A percentile compares a stretch with the other conserved stretches of the same genome.
phyloP scores from a whole-genome alignment of 2,113 vertebrate species.

The Sitta europaea region DNA sequence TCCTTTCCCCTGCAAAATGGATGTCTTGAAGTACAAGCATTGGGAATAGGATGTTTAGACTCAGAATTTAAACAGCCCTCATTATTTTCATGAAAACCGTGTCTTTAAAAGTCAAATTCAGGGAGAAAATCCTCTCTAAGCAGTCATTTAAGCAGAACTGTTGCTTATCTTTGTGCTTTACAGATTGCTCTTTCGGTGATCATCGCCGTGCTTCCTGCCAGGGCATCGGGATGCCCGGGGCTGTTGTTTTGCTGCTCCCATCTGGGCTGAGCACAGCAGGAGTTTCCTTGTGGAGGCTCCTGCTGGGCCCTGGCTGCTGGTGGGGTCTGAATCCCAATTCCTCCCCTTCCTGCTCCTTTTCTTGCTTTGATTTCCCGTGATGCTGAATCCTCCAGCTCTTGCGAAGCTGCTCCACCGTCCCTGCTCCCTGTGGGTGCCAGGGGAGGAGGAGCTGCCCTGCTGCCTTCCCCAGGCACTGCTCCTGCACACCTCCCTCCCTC shows the following conservation, averaged over 20 bases:
- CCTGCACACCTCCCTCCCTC: accelerated
- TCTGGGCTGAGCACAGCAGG: accelerated
- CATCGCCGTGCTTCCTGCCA: accelerated
- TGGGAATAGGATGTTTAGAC: background rate
- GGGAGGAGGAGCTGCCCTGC: background rate
- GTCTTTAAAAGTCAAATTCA: background rate
- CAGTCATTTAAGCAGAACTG: background rate
- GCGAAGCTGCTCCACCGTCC: background rate
- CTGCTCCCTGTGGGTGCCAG: accelerated
- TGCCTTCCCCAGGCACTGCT: background rate
- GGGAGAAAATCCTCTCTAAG: background rate
- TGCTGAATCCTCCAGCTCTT: background rate
- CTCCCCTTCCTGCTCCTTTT: background rate
- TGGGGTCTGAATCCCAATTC: accelerated
- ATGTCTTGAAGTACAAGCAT: accelerated
- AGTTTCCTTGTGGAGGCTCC: background rate
- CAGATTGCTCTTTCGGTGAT: background rate
- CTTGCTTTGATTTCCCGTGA: background rate
- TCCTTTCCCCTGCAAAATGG: background rate
- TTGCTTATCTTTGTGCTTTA: background rate
- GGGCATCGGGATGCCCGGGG: background rate
- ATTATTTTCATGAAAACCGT: background rate
- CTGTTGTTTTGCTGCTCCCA: background rate
- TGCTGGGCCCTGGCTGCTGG: background rate
- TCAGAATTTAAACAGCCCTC: background rate